Conservation (phyloP, 2,888 invertebrate species). For the Agrochola macilenta region DNA sequence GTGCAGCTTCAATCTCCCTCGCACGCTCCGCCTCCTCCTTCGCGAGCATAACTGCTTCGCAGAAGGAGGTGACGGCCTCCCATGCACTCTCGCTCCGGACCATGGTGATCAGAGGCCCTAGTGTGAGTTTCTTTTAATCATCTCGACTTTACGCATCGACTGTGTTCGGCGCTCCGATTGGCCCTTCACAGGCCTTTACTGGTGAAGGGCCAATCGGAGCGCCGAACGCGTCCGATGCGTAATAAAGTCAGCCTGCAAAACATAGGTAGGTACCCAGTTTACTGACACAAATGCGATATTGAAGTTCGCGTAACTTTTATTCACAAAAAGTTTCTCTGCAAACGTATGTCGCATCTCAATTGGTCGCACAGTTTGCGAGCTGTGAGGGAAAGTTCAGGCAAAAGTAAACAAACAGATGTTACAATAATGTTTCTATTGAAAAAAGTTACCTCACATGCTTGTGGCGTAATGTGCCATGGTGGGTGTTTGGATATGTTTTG, state of each 20-base stretch:
- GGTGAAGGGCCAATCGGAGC: too few species aligned
- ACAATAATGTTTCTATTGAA: conserved; percentile 35
- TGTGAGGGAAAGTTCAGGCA: conserved; percentile 47
- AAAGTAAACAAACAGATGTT: conserved; percentile 31
- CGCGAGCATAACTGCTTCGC: too few species aligned
- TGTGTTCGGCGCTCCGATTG: too few species aligned
- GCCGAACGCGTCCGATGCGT: too few species aligned
- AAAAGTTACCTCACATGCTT: conserved; percentile 2
- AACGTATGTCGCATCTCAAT: conserved; percentile 44
- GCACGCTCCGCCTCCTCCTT: too few species aligned
- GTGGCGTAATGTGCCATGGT: conserved; percentile 9
- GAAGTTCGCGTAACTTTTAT: conserved; percentile 36
- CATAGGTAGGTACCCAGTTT: background rate
- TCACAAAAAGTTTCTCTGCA: conserved; percentile 34
- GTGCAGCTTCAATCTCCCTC: too few species aligned
- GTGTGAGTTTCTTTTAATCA: too few species aligned
- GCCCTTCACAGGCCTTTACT: too few species aligned
- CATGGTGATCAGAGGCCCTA: conserved; percentile 1
- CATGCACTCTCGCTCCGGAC: too few species aligned
- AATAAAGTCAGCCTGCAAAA: background rate
- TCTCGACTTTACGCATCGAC: too few species aligned
- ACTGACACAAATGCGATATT: background rate
- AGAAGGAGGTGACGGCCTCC: too few species aligned
- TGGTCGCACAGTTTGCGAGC: background rate
- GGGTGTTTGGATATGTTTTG: background rate